Conservation (phyloP, 2,888 invertebrate species). For the Eremobia ochroleuca region DNA sequence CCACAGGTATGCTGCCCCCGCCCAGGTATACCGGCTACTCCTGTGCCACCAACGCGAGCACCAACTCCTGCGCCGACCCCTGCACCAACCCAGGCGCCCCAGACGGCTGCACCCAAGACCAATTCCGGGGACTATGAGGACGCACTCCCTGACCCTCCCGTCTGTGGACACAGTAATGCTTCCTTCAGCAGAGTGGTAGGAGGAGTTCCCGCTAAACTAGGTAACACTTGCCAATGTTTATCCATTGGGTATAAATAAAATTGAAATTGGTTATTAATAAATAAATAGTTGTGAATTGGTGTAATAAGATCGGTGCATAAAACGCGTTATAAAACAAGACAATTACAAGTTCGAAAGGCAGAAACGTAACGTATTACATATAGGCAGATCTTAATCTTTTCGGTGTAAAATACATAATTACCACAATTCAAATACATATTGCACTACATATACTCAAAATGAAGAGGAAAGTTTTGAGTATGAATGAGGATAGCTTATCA, state of each 20-base stretch:
- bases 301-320: background rate
- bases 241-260: background rate
- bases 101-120: conserved; percentile 59
- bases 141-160: conserved; percentile 83
- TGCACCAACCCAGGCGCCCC: conserved; percentile 45
- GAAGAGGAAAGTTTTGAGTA: background rate
- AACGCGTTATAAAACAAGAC: background rate
- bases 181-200: conserved; percentile 93
- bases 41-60: conserved; percentile 50
- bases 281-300: background rate
- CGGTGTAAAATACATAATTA: background rate
- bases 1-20: conserved; percentile 84
- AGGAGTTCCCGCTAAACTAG: conserved; percentile 92
- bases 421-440: background rate
- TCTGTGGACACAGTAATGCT: conserved; percentile 92
- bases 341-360: background rate
- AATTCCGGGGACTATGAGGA: conserved; percentile 72
- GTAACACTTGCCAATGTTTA: conserved; percentile 78
- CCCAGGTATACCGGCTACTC: conserved; percentile 70
- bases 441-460: background rate
- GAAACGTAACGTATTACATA: no score
- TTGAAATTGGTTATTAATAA: no score
- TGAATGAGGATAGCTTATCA: background rate
- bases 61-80: conserved; percentile 61
- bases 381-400: no score